Evolutionary conservation across 2,113 vertebrate genomes (phyloP).

Genomic region (Pseudolaguvia tuberculata): DNA sequence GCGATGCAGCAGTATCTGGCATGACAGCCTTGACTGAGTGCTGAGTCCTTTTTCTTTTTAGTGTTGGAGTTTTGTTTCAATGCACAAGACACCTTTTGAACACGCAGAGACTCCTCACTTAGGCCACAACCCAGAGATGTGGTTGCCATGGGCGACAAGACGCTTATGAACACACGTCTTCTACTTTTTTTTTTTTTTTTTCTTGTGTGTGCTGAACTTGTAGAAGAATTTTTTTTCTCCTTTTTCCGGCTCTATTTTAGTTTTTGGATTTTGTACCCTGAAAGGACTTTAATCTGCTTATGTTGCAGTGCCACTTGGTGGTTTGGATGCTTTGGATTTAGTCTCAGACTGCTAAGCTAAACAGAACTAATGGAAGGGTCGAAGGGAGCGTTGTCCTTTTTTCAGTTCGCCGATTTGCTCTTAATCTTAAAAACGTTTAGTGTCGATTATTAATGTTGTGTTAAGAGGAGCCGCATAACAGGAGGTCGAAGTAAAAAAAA

Average conservation of each 20-base stretch:
- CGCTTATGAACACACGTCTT: slow-evolving; percentile 20
- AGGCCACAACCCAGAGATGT: slow-evolving; percentile 26
- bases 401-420: slow-evolving; percentile 57
- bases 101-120: slow-evolving; percentile 29
- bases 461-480: slow-evolving; percentile 47
- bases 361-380: slow-evolving; percentile 41
- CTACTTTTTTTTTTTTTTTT: slow-evolving; percentile 9
- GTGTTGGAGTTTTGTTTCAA: slow-evolving; percentile 52
- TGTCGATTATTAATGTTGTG: slow-evolving; percentile 58
- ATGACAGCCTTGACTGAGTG: slow-evolving; percentile 68
- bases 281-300: slow-evolving; percentile 44
- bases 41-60: slow-evolving; percentile 31
- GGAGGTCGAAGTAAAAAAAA: slow-evolving; percentile 55
- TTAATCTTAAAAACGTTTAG: slow-evolving; percentile 53
- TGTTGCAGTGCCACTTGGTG: slow-evolving; percentile 49
- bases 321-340: slow-evolving; percentile 54
- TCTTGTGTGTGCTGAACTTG: slow-evolving; percentile 40
- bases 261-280: slow-evolving; percentile 49
- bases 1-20: slow-evolving; percentile 98
- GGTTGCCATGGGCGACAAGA: slow-evolving; percentile 31
- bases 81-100: slow-evolving; percentile 68
- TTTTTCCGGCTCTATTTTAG: slow-evolving; percentile 13
- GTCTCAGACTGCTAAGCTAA: slow-evolving; percentile 46
- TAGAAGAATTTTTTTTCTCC: slow-evolving; percentile 36
- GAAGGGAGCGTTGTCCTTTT: slow-evolving; percentile 55